Evolutionary conservation across 2,888 invertebrate genomes (phyloP).

Genomic region (Stenichneumon culpator): DNA sequence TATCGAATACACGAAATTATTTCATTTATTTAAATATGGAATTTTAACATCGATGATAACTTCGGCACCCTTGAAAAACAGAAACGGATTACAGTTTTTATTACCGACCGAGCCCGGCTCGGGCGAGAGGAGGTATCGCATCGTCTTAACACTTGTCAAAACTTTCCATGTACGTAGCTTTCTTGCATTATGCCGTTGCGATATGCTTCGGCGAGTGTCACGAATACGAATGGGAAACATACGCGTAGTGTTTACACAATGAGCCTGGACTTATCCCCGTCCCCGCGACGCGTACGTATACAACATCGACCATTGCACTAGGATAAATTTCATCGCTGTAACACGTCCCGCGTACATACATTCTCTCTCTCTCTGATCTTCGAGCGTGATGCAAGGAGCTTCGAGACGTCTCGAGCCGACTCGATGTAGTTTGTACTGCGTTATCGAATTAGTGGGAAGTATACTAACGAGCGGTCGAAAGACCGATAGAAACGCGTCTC

Average conservation of each 20-base stretch:
- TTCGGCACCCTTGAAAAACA: too few species aligned
- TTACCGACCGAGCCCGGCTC: neutral
- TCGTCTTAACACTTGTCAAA: conserved; percentile 19
- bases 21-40: too few species aligned
- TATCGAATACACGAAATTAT: too few species aligned
- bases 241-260: conserved; percentile 49
- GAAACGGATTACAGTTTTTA: neutral
- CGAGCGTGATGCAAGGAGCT: conserved; percentile 11
- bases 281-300: neutral
- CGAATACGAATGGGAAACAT: conserved; percentile 44
- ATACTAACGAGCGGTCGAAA: conserved; percentile 61
- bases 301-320: neutral
- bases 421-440: conserved; percentile 38
- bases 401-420: neutral
- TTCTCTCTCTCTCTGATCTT: neutral
- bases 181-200: neutral
- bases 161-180: neutral
- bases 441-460: conserved; percentile 57
- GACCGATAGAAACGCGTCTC: conserved; percentile 17
- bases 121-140: neutral
- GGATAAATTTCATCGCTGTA: conserved; percentile 1
- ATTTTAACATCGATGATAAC: too few species aligned
- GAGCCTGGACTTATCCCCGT: neutral
- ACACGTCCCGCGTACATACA: neutral
- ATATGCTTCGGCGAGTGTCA: conserved; percentile 11